Base-by-base conservation (phyloP, 1,140 invertebrate genomes). In the Drosophila elegans region DNA sequence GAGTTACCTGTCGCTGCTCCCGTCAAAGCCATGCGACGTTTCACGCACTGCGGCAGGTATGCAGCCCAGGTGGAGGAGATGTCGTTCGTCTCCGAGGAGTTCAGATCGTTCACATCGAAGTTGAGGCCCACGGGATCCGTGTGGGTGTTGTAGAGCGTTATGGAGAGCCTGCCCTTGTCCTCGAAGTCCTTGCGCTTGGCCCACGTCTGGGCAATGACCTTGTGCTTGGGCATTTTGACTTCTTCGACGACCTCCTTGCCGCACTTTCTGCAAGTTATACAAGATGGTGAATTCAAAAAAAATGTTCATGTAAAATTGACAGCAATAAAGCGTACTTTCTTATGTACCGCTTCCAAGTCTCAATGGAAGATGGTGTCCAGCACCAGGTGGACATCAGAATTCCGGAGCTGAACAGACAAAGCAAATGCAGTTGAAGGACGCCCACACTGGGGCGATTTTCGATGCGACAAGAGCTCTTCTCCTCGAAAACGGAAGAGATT, bases 381-480 rank as follows among this genome's bases (percentile, higher is more conserved):
- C 97, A 96, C 97, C 97, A 98, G 3, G 96, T 97, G 4, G 97
- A 97, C 96, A 98, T 97, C n/a, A 97, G 93, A 62, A 97, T 94
- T 32, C 97, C 97, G 48, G 95, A 94, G 57, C 95, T 95, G 93
- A 98, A 98, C 34, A 97, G 94, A 46, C 96, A 94, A 48, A 98
- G 90, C 66, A 98, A 93, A 90, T 98, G 96, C 44, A 98, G 89
- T 86, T 98, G 96, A 60, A 97, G 92, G 79, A 97, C 95, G 4
- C 95, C 95, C 25, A 98, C 94, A 86, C 96, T 98, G 0, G 97
- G 97, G 16, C 96, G 94, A 39, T 93, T 93, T 62, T 95, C 94
- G 55, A 95, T 93, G 81, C 94, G 93, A 88, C 97, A 98, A 11
- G 53, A 64, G 48, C 75, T 83, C 74, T 93, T 84, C 77, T 84